Evolutionary conservation across 2,113 vertebrate genomes (phyloP).

Genomic region (Actenoides lindsayi): DNA sequence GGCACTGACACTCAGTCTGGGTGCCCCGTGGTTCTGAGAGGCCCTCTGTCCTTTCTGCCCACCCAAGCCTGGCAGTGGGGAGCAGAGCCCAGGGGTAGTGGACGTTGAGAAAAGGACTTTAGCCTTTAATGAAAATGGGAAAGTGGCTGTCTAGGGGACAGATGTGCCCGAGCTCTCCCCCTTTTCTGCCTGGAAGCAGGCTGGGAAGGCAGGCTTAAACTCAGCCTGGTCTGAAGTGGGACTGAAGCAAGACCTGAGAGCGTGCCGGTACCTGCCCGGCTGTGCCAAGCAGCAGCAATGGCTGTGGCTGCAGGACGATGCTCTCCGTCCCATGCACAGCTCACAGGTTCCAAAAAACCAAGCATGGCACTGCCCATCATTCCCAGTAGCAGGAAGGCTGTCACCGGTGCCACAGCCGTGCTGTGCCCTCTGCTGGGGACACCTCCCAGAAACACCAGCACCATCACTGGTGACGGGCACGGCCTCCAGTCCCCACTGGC

Average conservation of each 20-base stretch:
- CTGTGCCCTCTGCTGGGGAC: constrained; percentile 67
- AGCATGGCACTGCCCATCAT: rapidly evolving
- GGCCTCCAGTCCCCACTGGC: rapidly evolving
- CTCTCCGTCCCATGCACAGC: rapidly evolving
- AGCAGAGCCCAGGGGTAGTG: background rate
- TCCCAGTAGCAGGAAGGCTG: background rate
- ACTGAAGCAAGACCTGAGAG: background rate
- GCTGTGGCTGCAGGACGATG: background rate
- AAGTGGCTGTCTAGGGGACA: background rate
- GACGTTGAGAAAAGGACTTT: background rate
- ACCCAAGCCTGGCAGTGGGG: background rate
- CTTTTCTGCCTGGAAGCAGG: background rate
- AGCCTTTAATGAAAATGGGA: background rate
- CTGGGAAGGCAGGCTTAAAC: background rate
- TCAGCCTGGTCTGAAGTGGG: background rate
- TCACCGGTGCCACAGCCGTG: rapidly evolving
- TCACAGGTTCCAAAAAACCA: background rate
- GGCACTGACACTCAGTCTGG: background rate
- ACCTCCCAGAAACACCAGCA: background rate
- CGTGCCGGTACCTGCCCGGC: background rate
- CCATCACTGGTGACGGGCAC: rapidly evolving
- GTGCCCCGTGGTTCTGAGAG: rapidly evolving
- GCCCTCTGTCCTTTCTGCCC: background rate
- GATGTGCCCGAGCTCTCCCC: background rate
- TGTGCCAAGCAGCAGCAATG: rapidly evolving